Evolutionary conservation across 1,140 invertebrate species (phyloP).

Genomic region (Brachystomella parvula): DNA sequence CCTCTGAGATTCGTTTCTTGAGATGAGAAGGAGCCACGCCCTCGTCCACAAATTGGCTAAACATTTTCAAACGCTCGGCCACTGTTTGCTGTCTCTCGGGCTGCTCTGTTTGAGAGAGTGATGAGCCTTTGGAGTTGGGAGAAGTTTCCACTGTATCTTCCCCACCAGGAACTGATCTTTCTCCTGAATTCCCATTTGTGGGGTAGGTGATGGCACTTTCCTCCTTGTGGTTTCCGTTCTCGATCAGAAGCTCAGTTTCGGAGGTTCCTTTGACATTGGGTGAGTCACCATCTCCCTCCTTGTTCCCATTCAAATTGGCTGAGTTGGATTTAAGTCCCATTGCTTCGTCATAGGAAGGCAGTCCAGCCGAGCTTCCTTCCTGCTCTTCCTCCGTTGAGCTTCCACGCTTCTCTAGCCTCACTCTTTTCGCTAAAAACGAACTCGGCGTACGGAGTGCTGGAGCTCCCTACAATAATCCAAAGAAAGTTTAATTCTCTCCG

Average conservation of each 20-base stretch:
- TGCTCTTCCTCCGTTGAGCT: slow-evolving; percentile 1
- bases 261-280: too few relatives aligned
- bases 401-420: not conserved
- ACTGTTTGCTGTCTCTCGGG: not conserved
- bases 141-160: too few relatives aligned
- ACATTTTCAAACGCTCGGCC: not conserved
- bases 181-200: too few relatives aligned
- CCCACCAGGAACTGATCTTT: too few relatives aligned
- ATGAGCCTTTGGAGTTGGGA: too few relatives aligned
- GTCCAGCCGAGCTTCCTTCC: not conserved
- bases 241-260: too few relatives aligned
- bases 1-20: too few relatives aligned
- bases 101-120: not conserved
- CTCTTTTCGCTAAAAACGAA: slow-evolving; percentile 31
- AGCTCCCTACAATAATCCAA: not conserved
- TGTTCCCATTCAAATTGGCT: slow-evolving; percentile 1
- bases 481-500: not conserved
- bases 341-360: not conserved
- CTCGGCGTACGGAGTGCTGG: slow-evolving; percentile 33
- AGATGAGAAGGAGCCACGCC: not conserved
- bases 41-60: not conserved
- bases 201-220: too few relatives aligned
- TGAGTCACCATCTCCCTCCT: not conserved
- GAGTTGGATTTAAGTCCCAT: slow-evolving; percentile 8
- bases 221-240: too few relatives aligned